Conservation (phyloP, 2,888 invertebrate genomes). For the Maniola hyperantus region DNA sequence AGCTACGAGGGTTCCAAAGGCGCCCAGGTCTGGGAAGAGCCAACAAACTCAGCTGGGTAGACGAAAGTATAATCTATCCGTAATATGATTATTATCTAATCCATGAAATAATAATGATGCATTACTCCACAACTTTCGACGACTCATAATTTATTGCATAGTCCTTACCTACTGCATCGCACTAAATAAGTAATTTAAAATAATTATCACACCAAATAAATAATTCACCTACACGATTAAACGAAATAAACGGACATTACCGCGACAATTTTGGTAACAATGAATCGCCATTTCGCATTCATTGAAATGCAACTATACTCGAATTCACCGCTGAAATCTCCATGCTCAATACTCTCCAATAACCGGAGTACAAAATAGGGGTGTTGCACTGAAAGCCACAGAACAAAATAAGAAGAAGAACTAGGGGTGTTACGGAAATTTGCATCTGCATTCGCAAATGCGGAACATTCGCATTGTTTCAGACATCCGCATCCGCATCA, state of each 20-base stretch:
- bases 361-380: background rate
- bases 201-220: constrained; percentile 6
- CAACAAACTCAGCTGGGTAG: too few species aligned
- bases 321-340: constrained; percentile 10
- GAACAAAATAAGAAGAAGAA: too few species aligned
- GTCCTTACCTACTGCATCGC: background rate
- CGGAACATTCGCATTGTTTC: too few species aligned
- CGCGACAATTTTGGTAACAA: constrained; percentile 13
- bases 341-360: background rate
- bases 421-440: too few species aligned
- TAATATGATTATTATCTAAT: background rate
- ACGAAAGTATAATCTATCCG: too few species aligned
- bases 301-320: constrained; percentile 15
- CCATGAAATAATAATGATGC: background rate
- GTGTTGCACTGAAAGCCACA: too few species aligned
- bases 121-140: background rate
- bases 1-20: too few species aligned
- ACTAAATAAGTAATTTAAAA: constrained; percentile 9
- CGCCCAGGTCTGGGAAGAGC: too few species aligned
- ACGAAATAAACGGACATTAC: constrained; percentile 14
- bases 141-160: background rate
- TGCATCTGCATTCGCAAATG: too few species aligned
- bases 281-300: constrained; percentile 13
- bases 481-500: too few species aligned
- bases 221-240: constrained; percentile 9